Percentiles rank a stretch among this genome's conserved stretches.
Evolutionary conservation across 2,113 vertebrate species (phyloP).

Genomic region (Chionomys nivalis): DNA sequence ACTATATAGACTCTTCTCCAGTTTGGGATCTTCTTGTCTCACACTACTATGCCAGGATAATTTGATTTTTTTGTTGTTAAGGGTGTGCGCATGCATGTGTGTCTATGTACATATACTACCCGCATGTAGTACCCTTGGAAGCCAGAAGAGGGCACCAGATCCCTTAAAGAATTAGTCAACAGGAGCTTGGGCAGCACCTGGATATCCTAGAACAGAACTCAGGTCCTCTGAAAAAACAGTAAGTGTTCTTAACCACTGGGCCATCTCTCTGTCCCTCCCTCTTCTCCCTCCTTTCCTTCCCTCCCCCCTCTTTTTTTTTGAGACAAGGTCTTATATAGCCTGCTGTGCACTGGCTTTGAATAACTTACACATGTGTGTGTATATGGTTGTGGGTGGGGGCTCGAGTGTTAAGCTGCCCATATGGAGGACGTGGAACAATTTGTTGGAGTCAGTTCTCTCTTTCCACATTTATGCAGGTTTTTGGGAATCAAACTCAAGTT

Average conservation of each 20-base stretch:
- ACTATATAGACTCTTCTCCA: not conserved
- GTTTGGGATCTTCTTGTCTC: not conserved
- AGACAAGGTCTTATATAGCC: not conserved
- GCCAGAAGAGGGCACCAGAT: not conserved
- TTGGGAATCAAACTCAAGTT: no score
- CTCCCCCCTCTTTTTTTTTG: not conserved
- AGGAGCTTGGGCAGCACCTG: not conserved
- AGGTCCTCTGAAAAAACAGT: no score
- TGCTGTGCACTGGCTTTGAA: not conserved
- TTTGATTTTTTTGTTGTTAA: not conserved
- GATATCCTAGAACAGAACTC: not conserved
- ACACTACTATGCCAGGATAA: not conserved
- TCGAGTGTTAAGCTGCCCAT: not conserved
- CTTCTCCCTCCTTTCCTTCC: not conserved
- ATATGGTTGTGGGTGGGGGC: not conserved
- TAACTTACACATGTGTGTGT: not conserved
- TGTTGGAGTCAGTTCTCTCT: no score
- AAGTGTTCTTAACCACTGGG: not conserved
- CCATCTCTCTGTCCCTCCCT: not conserved
- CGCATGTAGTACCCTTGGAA: not conserved
- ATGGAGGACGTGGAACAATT: not conserved
- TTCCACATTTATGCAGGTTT: no score
- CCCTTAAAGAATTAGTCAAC: not conserved
- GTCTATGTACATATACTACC: not conserved
- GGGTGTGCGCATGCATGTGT: not conserved